Evolutionary conservation across 1,140 invertebrate species (phyloP), one percentile per base, ranked within the genome.

Genomic region (Trialeurodes vaporariorum): DNA sequence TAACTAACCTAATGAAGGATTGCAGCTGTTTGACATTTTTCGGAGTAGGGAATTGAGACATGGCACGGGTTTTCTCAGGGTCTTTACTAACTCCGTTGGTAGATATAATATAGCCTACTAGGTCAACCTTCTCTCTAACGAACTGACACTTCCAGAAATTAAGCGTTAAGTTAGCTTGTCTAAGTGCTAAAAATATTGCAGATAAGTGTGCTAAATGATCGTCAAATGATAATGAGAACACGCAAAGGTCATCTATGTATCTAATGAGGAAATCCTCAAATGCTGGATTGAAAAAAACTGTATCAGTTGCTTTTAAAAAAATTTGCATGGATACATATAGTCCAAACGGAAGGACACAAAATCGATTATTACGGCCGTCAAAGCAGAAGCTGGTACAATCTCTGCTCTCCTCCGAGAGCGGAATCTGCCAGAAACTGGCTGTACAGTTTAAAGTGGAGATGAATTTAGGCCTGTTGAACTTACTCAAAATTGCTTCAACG

Each of bases 51-150:
- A 64, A 27, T 27, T 64, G 2, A 25, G 13, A 21, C 22, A 64
- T 64, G 25, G 63, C 63, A 22, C 21, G 25, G 25, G 27, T 27
- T 27, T 64, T 64, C 22, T 64, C 63, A 23, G 63, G 63, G 22
- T 64, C 26, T 64, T 64, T 25, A 27, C 22, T 64, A 9, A 2
- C 25, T n/a, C 63, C 63, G 22, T 64, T 22, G 22, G 25, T 64
- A 5, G 25, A 13, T 11, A 64, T 64, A 2, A 27, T 64, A 27
- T 27, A 64, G 13, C 63, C 25, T 22, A 64, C n/a, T n/a, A n/a
- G n/a, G n/a, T n/a, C n/a, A n/a, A n/a, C n/a, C n/a, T n/a, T n/a
- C n/a, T n/a, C n/a, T n/a, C n/a, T n/a, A n/a, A n/a, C n/a, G n/a
- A n/a, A n/a, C n/a, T n/a, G n/a, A n/a, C n/a, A n/a, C n/a, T n/a